Evolutionary conservation across 2,888 invertebrate species (phyloP).

Genomic region (Muscina levida): DNA sequence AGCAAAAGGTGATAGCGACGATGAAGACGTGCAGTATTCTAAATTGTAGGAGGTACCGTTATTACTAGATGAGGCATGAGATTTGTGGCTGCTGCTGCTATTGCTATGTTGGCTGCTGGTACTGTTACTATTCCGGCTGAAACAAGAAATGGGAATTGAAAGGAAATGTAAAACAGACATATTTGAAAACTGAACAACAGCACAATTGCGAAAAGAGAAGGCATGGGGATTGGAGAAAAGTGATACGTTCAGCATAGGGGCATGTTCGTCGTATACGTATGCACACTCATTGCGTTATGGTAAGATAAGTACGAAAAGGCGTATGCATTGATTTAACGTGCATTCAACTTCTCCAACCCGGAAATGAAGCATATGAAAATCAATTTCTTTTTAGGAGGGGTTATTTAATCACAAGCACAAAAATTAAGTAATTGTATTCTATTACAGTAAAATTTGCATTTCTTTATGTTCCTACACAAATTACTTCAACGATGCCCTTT

Average conservation of each 20-base stretch:
- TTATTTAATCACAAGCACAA: not conserved
- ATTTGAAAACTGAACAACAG: constrained; percentile 42
- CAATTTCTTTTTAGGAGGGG: constrained; percentile 52
- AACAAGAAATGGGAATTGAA: constrained; percentile 40
- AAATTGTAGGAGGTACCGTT: constrained; percentile 62
- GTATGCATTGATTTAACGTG: constrained; percentile 37
- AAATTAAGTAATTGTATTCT: constrained; percentile 66
- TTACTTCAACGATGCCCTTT: constrained; percentile 46
- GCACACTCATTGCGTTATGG: no score
- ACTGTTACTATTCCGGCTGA: constrained; percentile 69
- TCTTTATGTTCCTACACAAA: constrained; percentile 52
- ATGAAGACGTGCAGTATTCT: constrained; percentile 67
- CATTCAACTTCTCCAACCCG: constrained; percentile 70
- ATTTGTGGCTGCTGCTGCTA: constrained; percentile 65
- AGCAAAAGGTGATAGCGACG: constrained; percentile 65
- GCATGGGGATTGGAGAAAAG: constrained; percentile 45
- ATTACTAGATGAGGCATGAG: constrained; percentile 62
- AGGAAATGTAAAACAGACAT: constrained; percentile 41
- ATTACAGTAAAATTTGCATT: constrained; percentile 66
- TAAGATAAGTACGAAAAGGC: constrained; percentile 54
- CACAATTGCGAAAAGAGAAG: constrained; percentile 51
- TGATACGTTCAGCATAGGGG: constrained; percentile 63
- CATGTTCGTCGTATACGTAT: constrained; percentile 7
- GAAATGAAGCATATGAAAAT: constrained; percentile 68
- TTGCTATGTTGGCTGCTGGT: constrained; percentile 66